A percentile compares a stretch with the other conserved stretches of the same genome.
phyloP scores from a whole-genome alignment of 2,797 vertebrate species.

The Adelosebastes latens region DNA sequence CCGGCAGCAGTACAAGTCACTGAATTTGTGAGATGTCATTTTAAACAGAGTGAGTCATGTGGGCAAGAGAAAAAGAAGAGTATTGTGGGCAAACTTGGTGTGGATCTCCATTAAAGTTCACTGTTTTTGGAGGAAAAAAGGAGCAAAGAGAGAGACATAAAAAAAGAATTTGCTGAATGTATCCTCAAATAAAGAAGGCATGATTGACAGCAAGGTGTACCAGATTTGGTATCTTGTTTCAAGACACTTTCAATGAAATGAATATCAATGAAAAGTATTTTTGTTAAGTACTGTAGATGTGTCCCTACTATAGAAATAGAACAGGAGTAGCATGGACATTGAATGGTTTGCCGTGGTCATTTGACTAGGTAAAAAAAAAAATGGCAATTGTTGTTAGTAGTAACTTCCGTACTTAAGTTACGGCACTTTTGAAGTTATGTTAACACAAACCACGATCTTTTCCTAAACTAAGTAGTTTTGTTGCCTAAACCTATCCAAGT shows the following conservation, averaged over 20 bases:
- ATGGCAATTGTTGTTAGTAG: not conserved
- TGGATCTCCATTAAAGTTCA: not conserved
- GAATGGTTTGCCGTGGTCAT: not conserved
- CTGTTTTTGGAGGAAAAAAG: not conserved
- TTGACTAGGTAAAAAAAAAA: not conserved
- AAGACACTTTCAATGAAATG: not conserved
- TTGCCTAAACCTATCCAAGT: too few relatives aligned
- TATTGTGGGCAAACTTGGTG: not conserved
- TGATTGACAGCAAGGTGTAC: conserved; percentile 2
- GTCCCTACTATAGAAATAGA: not conserved
- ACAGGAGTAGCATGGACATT: too few relatives aligned
- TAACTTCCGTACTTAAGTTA: too few relatives aligned
- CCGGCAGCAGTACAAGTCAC: conserved; percentile 41
- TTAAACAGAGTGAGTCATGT: conserved; percentile 18
- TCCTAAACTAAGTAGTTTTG: too few relatives aligned
- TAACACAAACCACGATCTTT: too few relatives aligned
- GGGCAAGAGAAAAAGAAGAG: not conserved
- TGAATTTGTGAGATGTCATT: conserved; percentile 57
- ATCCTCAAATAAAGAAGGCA: not conserved
- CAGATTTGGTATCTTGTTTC: not conserved
- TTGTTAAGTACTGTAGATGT: not conserved
- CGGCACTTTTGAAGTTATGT: too few relatives aligned
- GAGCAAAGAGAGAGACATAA: not conserved
- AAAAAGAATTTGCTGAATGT: not conserved
- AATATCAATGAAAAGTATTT: conserved; percentile 21